Percentiles rank a stretch among this genome's conserved stretches.
Conservation (phyloP, 2,113 vertebrate species). For the Phalacrocorax aristotelis region DNA sequence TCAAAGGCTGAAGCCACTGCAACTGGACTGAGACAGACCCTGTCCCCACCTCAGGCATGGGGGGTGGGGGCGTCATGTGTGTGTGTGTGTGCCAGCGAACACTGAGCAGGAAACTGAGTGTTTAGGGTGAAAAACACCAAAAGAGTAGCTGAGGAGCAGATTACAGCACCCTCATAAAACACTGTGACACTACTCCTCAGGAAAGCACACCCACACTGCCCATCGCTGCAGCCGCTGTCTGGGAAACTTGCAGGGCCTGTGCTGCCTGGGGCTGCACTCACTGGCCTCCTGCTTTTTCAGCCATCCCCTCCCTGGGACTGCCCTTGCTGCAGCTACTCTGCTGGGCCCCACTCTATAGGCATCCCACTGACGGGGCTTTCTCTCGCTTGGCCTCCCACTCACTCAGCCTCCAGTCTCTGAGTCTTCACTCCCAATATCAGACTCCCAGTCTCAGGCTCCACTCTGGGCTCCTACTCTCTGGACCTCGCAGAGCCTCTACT, state of each 20-base stretch:
- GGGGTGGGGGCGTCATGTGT: not conserved
- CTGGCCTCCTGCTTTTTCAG: not conserved
- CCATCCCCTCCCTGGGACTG: not conserved
- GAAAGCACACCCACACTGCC: not conserved
- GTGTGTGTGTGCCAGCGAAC: accelerated
- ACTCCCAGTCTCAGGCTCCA: not conserved
- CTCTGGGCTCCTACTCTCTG: not conserved
- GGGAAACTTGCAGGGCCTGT: not conserved
- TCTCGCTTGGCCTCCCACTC: too few relatives aligned
- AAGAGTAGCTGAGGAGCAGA: not conserved
- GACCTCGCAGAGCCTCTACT: not conserved
- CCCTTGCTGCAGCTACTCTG: not conserved
- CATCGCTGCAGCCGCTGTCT: accelerated
- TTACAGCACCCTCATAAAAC: not conserved
- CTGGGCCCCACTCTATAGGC: too few relatives aligned
- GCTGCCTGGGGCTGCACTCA: accelerated
- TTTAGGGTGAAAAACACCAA: not conserved
- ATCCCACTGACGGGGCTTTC: not conserved
- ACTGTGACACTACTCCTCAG: not conserved
- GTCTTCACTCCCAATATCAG: not conserved
- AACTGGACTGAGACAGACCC: accelerated
- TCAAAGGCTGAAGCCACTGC: not conserved
- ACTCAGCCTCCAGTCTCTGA: not conserved
- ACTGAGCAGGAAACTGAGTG: not conserved
- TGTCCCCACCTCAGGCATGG: not conserved